A percentile compares a stretch with the other conserved stretches of the same genome.
phyloP scores from a whole-genome alignment of 2,113 vertebrate species.

The Dascyllus trimaculatus region DNA sequence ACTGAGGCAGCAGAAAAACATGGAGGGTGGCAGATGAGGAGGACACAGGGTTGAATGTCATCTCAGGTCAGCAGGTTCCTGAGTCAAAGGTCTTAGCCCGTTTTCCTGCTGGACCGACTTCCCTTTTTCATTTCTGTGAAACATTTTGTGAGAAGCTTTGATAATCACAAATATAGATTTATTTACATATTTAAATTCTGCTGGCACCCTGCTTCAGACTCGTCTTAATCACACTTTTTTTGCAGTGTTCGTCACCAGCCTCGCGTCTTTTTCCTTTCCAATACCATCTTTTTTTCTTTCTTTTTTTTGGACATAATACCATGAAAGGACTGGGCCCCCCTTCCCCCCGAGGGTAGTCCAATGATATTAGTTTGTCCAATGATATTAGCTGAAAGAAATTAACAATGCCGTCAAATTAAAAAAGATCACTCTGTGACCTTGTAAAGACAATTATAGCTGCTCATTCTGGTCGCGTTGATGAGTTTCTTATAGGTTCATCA shows the following conservation, averaged over 20 bases:
- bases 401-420: constrained; percentile 75
- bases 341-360: constrained; percentile 57
- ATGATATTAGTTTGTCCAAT: constrained; percentile 69
- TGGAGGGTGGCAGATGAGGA: constrained; percentile 15
- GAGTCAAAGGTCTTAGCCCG: constrained; percentile 11
- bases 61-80: constrained; percentile 41
- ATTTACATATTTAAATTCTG: constrained; percentile 5
- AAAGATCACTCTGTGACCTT: constrained; percentile 76
- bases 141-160: not conserved
- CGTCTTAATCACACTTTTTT: not conserved
- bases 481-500: constrained; percentile 77
- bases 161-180: not conserved
- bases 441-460: constrained; percentile 79
- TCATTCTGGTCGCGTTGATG: constrained; percentile 69
- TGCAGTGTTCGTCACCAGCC: not conserved
- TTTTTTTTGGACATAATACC: constrained; percentile 58
- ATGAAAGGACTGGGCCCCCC: constrained; percentile 63
- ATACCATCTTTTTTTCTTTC: constrained; percentile 25
- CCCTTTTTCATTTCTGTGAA: not conserved
- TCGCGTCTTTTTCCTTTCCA: constrained; percentile 16
- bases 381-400: constrained; percentile 72
- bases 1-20: constrained; percentile 56
- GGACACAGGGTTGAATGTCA: constrained; percentile 20
- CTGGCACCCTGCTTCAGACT: not conserved
- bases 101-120: not conserved